A percentile compares a stretch with the other conserved stretches of the same genome.
phyloP scores from a whole-genome alignment of 2,113 vertebrate species.

The Atlantisia rogersi region DNA sequence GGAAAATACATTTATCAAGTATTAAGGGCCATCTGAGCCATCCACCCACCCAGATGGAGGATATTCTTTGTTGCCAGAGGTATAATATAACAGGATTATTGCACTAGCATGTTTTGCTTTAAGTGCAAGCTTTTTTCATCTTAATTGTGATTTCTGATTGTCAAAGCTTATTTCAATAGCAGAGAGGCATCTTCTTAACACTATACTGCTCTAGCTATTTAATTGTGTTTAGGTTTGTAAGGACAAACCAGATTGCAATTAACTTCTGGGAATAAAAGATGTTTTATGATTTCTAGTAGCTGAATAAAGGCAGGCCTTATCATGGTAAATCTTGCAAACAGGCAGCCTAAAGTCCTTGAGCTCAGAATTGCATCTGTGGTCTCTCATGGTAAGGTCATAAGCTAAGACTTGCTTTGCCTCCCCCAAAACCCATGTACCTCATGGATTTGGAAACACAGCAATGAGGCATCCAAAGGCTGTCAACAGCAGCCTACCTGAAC shows the following conservation, averaged over 20 bases:
- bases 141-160: not conserved
- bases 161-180: not conserved
- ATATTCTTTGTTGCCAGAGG: not conserved
- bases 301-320: not conserved
- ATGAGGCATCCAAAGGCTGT: not conserved
- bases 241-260: not conserved
- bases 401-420: not conserved
- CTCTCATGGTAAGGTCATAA: not conserved
- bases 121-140: not conserved
- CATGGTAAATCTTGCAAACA: accelerated
- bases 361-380: not conserved
- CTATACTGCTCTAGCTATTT: not conserved
- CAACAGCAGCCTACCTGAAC: not conserved
- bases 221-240: not conserved
- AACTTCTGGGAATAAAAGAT: not conserved
- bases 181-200: not conserved
- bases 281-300: not conserved
- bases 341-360: not conserved
- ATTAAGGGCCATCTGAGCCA: not conserved
- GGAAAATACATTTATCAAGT: constrained; percentile 20
- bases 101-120: not conserved
- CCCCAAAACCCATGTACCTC: not conserved
- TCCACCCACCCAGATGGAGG: not conserved
- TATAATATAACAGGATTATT: constrained; percentile 23
- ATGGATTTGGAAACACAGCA: not conserved